phyloP scores from a whole-genome alignment of 2,888 invertebrate species.

The Hartigia nigra region DNA sequence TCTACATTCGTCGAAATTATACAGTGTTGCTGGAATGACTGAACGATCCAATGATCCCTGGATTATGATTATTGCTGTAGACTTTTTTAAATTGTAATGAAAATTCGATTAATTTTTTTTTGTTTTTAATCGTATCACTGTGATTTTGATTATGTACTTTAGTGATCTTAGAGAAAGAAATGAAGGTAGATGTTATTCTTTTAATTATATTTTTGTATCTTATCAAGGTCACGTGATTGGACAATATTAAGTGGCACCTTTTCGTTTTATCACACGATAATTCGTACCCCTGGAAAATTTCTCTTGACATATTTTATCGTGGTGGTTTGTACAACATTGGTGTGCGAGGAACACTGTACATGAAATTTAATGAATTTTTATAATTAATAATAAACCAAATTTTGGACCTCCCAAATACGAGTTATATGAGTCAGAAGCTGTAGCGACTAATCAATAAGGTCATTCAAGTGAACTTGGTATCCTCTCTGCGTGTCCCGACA shows the following conservation, averaged over 20 bases:
- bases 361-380: not conserved
- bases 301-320: not conserved
- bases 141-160: too few species aligned
- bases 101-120: too few species aligned
- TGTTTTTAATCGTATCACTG: too few species aligned
- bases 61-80: not conserved
- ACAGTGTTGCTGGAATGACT: not conserved
- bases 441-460: not conserved
- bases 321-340: not conserved
- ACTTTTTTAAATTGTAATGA: not conserved
- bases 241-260: too few species aligned
- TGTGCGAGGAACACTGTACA: not conserved
- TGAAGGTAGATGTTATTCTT: not conserved
- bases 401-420: not conserved
- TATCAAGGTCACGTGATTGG: too few species aligned
- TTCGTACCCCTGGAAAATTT: not conserved
- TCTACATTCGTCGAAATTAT: not conserved
- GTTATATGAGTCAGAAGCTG: not conserved
- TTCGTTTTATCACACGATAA: too few species aligned
- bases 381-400: not conserved
- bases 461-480: not conserved
- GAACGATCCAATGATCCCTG: not conserved
- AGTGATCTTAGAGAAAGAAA: not conserved
- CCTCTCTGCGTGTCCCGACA: not conserved
- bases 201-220: not conserved